A percentile compares a stretch with the other conserved stretches of the same genome.
Evolutionary conservation across 2,888 invertebrate species (phyloP).

Genomic region (Cartodere bifasciata): DNA sequence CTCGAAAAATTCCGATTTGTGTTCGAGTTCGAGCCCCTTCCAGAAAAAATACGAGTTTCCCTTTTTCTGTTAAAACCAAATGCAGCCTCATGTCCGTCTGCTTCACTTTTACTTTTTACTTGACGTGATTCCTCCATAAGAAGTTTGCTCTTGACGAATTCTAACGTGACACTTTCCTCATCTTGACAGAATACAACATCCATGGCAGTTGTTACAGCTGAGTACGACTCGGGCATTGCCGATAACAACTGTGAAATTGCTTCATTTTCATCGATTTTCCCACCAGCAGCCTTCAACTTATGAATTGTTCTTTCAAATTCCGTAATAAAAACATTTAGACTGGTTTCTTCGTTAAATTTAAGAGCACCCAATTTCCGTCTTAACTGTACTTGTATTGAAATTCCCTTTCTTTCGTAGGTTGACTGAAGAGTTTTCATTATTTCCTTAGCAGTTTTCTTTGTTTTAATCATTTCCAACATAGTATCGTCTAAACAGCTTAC

Average conservation of each 20-base stretch:
- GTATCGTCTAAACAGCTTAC: constrained; percentile 15
- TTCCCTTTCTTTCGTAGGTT: constrained; percentile 11
- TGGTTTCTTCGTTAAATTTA: constrained; percentile 8
- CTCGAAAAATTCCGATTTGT: no score
- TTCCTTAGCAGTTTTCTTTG: constrained; percentile 15
- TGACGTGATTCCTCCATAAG: constrained; percentile 9
- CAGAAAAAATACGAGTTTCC: no score
- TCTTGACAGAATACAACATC: constrained; percentile 11
- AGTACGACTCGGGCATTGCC: constrained; percentile 12
- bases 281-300: constrained; percentile 10
- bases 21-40: no score
- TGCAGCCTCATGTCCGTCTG: constrained; percentile 1
- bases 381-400: constrained; percentile 10
- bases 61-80: no score
- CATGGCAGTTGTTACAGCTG: constrained; percentile 11
- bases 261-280: constrained; percentile 9
- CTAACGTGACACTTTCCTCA: constrained; percentile 7
- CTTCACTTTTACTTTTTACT: constrained; percentile 1
- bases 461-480: constrained; percentile 15
- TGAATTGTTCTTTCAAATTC: constrained; percentile 12
- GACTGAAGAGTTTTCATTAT: constrained; percentile 11
- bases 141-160: constrained; percentile 11
- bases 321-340: constrained; percentile 10
- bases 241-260: constrained; percentile 12
- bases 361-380: constrained; percentile 11